phyloP scores from a whole-genome alignment of 2,888 invertebrate genomes.

The Galerucella calmariensis region DNA sequence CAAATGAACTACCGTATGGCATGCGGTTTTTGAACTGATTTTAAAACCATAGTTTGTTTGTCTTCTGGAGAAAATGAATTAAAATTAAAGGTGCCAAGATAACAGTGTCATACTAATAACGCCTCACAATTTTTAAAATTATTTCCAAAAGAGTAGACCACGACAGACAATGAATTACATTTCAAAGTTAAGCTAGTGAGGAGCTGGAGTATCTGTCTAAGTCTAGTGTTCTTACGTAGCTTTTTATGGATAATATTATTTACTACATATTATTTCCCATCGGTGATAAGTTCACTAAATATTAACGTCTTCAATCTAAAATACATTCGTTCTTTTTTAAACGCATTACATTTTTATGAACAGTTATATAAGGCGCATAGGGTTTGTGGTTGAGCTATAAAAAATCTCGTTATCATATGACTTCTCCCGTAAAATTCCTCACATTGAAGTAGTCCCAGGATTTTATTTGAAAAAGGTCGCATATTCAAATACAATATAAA shows the following conservation, averaged over 20 bases:
- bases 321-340: neutral
- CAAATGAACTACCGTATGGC: neutral
- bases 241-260: too few species aligned
- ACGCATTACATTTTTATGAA: neutral
- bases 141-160: too few species aligned
- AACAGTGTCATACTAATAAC: too few species aligned
- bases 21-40: neutral
- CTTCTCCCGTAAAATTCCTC: neutral
- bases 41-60: neutral
- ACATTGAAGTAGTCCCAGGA: neutral
- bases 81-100: too few species aligned
- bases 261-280: too few species aligned
- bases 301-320: neutral
- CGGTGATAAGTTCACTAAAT: neutral
- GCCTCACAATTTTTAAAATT: too few species aligned
- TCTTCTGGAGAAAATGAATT: too few species aligned
- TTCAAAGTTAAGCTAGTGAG: too few species aligned
- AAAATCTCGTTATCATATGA: conserved; percentile 14
- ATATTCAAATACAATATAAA: conserved; percentile 15
- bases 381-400: conserved; percentile 6
- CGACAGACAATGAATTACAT: too few species aligned
- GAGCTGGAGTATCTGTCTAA: too few species aligned
- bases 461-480: conserved; percentile 10
- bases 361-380: conserved; percentile 3
- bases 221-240: too few species aligned